These are phyloP conservation scores for Cetoscarus ocellatus DNA, from an alignment of 2,797 vertebrate species.

Conservation along the genomic window DNA sequence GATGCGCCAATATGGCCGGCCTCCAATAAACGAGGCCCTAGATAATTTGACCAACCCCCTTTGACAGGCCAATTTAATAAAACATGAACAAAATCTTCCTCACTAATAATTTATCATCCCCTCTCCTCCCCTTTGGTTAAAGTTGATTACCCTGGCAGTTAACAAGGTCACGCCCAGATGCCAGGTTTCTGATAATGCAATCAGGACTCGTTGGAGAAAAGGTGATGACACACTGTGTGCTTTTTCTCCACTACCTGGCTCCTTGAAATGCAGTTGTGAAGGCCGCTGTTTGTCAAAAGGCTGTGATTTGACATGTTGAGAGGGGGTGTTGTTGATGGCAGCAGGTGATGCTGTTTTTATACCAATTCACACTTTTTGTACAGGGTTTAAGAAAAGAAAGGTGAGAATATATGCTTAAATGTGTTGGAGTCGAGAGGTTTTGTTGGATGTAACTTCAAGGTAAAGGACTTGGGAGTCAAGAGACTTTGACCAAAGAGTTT, in stretches of 20 bases:
- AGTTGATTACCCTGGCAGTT: slow-evolving; percentile 99
- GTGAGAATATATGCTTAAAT: slow-evolving; percentile 38
- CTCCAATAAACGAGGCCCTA: slow-evolving; percentile 99
- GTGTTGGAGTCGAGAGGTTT: slow-evolving; percentile 30
- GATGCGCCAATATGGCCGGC: slow-evolving; percentile 99
- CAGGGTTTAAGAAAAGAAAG: slow-evolving; percentile 38
- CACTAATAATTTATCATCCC: slow-evolving; percentile 99
- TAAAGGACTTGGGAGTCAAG: neutral
- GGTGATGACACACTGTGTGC: slow-evolving; percentile 76
- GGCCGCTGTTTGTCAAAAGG: slow-evolving; percentile 46
- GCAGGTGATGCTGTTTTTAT: slow-evolving; percentile 24
- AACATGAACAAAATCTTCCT: slow-evolving; percentile 99
- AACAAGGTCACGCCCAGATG: slow-evolving; percentile 99
- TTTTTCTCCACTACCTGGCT: slow-evolving; percentile 59
- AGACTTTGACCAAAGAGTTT: neutral
- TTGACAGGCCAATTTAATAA: slow-evolving; percentile 99
- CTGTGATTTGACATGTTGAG: slow-evolving; percentile 43
- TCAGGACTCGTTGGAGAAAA: slow-evolving; percentile 87
- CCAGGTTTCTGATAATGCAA: slow-evolving; percentile 99
- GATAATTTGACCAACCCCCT: slow-evolving; percentile 99
- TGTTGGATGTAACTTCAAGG: slow-evolving; percentile 12
- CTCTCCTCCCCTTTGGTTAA: slow-evolving; percentile 99
- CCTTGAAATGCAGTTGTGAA: slow-evolving; percentile 34
- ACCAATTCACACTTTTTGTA: slow-evolving; percentile 37
- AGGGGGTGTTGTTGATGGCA: slow-evolving; percentile 56